Evolutionary conservation across 2,113 vertebrate species (phyloP), one percentile per base, ranked within the genome.

Genomic region (Protomyctophum bolini): DNA sequence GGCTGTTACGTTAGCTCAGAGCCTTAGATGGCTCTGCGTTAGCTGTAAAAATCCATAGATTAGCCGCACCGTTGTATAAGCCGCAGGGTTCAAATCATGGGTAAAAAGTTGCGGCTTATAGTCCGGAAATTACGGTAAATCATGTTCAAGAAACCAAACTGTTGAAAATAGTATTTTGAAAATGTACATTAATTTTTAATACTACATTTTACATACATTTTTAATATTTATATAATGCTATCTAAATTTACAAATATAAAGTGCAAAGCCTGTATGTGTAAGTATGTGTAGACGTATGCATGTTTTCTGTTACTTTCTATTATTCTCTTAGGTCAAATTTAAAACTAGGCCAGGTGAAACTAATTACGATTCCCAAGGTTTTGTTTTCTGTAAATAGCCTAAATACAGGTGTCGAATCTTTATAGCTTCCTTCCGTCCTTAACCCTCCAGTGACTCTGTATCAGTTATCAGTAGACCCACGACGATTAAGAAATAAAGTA

Each of bases 401-500:
- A 21, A 64, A 48, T 72, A 12, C 2, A 1, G 6, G 1, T 21
- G 11, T 11, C 33, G 11, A 11, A 51, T 68, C 66, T 63, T 58
- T 45, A 28, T 9, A 15, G 12, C 75, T 56, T 77, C 75, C 75
- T 56, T 77, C 75, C 75, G 65, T 86, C 76, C 71, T 11, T 33
- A 54, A 12, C 72, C 50, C 59, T 62, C 45, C 58, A 50, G 45
- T 70, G 67, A 62, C 59, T 74, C 61, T 63, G 49, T 66, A 62
- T 72, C 21, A 52, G 62, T 29, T 79, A 70, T 81, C 82, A 61
- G 55, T 49, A 83, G 66, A 75, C 58, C 50, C 60, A 63, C 12
- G 66, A 66, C 76, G 59, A 72, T 73, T 52, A 60, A 85, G 66
- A 84, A 91, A 89, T 89, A 90, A 90, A 91, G 68, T 70, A 86